These are phyloP conservation scores for Tachycineta bicolor DNA, from an alignment of 2,113 vertebrate genomes.

Conservation along the genomic window DNA sequence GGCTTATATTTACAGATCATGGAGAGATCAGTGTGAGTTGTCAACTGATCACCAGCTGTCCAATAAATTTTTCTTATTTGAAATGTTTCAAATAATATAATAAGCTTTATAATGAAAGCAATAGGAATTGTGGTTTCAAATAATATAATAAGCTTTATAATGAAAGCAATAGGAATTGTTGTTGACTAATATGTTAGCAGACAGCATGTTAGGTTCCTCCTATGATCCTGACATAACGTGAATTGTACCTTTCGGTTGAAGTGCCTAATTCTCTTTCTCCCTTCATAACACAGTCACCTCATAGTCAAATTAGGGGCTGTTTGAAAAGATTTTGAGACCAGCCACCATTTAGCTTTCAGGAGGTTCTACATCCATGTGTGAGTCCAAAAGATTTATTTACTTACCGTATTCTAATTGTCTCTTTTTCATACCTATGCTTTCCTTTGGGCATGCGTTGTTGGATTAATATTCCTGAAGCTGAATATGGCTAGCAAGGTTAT, in stretches of 20 bases:
- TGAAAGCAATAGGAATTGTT: background rate
- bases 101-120: background rate
- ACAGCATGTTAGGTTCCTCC: background rate
- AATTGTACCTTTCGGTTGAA: background rate
- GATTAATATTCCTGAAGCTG: background rate
- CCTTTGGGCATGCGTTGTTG: background rate
- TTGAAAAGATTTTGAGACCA: background rate
- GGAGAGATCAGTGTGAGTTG: accelerated
- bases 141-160: background rate
- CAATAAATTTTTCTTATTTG: background rate
- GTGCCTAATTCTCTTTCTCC: background rate
- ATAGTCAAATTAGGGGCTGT: background rate
- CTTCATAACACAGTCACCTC: background rate
- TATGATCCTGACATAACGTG: background rate
- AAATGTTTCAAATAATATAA: background rate
- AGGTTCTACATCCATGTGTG: background rate
- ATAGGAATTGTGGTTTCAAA: background rate
- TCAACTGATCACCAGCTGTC: background rate
- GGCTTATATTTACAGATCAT: background rate
- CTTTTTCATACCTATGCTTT: background rate
- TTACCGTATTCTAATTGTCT: background rate
- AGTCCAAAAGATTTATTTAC: background rate
- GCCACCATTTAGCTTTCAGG: background rate
- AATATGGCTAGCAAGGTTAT: background rate
- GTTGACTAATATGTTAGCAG: background rate